These are phyloP conservation scores for Diaphora mendica DNA, from an alignment of 2,888 invertebrate species.

Conservation along the genomic window DNA sequence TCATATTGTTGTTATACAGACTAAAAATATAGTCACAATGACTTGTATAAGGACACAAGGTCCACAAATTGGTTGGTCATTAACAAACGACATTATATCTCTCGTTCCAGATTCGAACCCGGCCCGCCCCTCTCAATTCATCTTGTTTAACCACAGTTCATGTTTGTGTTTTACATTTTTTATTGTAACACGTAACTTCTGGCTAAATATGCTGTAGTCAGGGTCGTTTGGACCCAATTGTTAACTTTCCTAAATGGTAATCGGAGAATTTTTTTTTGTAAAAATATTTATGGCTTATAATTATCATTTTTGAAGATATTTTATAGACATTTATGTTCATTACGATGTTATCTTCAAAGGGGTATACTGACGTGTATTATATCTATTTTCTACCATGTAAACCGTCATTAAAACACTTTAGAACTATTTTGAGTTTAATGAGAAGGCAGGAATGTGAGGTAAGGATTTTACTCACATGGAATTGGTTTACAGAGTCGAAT, in stretches of 20 bases:
- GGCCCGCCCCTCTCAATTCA: slow-evolving; percentile 54
- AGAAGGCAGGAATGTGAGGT: no score
- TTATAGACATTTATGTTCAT: no score
- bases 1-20: not conserved
- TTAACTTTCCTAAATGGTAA: slow-evolving; percentile 20
- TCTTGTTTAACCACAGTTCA: slow-evolving; percentile 67
- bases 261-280: not conserved
- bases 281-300: not conserved
- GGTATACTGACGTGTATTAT: no score
- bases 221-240: slow-evolving; percentile 12
- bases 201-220: slow-evolving; percentile 12
- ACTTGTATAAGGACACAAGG: slow-evolving; percentile 21
- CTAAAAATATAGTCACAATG: slow-evolving; percentile 28
- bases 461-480: no score
- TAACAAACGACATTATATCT: slow-evolving; percentile 45
- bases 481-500: no score
- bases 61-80: slow-evolving; percentile 47
- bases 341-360: no score
- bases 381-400: no score
- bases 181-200: slow-evolving; percentile 22
- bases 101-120: slow-evolving; percentile 47
- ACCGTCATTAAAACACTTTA: no score
- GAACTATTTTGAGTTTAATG: no score
- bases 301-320: no score
- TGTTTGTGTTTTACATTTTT: slow-evolving; percentile 57